Evolutionary conservation across 2,888 invertebrate genomes (phyloP).

Genomic region (Trisateles emortualis): DNA sequence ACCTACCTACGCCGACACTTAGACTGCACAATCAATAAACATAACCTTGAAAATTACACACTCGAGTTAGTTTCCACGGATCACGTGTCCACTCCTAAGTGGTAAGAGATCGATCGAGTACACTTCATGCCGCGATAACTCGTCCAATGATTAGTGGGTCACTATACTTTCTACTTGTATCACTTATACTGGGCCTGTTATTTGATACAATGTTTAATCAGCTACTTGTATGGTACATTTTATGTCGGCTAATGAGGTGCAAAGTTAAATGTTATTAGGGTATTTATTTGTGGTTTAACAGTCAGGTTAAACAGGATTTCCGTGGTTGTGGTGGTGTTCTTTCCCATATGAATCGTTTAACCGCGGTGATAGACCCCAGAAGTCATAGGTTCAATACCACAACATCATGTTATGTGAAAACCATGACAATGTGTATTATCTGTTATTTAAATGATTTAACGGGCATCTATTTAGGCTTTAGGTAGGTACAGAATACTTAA

Average conservation of each 20-base stretch:
- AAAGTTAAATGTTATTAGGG: neutral
- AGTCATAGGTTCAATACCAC: neutral
- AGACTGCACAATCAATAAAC: conserved; percentile 5
- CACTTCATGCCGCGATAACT: conserved; percentile 45
- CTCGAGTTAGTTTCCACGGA: conserved; percentile 1
- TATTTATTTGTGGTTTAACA: neutral
- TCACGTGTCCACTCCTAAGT: conserved; percentile 8
- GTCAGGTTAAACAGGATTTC: neutral
- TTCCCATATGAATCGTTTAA: neutral
- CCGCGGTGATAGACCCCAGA: neutral
- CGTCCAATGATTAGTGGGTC: conserved; percentile 56
- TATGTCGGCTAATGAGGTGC: neutral
- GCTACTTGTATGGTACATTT: conserved; percentile 24
- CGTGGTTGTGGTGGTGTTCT: neutral
- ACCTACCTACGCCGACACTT: too few species aligned
- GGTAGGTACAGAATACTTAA: too few species aligned
- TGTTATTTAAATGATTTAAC: too few species aligned
- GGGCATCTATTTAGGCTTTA: too few species aligned
- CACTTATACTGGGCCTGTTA: conserved; percentile 43
- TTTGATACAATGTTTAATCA: conserved; percentile 50
- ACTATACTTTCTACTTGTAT: conserved; percentile 60
- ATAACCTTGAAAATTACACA: conserved; percentile 2
- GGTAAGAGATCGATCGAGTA: conserved; percentile 41
- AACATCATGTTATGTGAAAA: too few species aligned
- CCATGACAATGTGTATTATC: too few species aligned